Conservation (phyloP, 2,113 vertebrate species). For the Leucoraja erinaceus region DNA sequence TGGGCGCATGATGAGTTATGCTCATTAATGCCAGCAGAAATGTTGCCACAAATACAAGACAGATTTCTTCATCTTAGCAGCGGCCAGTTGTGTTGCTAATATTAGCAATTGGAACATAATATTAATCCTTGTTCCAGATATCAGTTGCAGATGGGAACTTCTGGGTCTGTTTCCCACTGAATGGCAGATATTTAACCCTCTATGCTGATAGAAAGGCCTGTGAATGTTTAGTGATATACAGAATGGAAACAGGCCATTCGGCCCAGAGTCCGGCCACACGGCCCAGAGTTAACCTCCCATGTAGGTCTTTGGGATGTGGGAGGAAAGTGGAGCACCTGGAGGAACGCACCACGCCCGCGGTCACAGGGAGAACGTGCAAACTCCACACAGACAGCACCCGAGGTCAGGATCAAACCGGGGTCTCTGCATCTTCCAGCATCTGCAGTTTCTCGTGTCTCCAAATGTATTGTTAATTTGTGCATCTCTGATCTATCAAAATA, state of each 20-base stretch:
- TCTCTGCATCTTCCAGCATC: too few relatives aligned
- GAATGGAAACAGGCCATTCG: too few relatives aligned
- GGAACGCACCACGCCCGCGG: too few relatives aligned
- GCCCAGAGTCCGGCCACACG: too few relatives aligned
- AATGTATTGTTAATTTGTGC: background rate
- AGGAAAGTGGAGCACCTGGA: too few relatives aligned
- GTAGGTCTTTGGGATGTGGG: too few relatives aligned
- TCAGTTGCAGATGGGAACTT: background rate
- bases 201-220: background rate
- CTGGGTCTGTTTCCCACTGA: background rate
- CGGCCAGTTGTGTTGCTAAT: background rate
- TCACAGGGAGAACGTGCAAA: too few relatives aligned
- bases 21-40: background rate
- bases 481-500: background rate
- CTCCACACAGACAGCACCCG: too few relatives aligned
- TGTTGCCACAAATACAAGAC: background rate
- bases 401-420: too few relatives aligned
- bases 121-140: background rate
- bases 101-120: background rate
- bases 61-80: background rate
- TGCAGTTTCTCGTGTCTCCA: background rate
- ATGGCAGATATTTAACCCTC: background rate
- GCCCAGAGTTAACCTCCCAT: too few relatives aligned
- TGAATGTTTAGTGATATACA: background rate
- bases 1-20: background rate